Evolutionary conservation across 2,797 vertebrate species (phyloP).

Genomic region (Gorsachius magnificus): DNA sequence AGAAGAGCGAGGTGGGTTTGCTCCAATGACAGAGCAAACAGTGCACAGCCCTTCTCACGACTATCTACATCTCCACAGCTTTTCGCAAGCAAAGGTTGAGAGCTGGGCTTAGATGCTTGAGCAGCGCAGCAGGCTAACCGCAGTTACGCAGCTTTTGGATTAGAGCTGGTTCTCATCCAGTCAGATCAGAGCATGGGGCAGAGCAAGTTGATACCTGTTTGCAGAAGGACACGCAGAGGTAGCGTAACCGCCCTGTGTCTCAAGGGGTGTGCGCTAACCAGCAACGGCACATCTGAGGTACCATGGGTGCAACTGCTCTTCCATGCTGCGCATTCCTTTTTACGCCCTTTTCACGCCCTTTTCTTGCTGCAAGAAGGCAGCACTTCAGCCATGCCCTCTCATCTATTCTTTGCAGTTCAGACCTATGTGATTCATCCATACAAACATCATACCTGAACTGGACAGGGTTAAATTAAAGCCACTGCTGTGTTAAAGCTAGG

Average conservation of each 20-base stretch:
- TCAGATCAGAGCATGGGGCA: neutral
- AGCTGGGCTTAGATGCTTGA: neutral
- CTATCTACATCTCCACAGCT: neutral
- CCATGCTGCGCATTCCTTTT: neutral
- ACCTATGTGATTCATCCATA: neutral
- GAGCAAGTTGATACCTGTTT: neutral
- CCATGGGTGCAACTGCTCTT: neutral
- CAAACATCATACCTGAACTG: neutral
- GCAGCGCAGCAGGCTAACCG: neutral
- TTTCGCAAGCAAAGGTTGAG: neutral
- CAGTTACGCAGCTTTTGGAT: neutral
- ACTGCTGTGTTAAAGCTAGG: neutral
- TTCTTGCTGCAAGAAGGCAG: neutral
- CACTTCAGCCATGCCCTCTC: neutral
- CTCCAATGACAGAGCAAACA: neutral
- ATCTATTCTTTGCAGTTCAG: neutral
- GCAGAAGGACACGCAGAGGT: neutral
- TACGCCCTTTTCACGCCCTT: neutral
- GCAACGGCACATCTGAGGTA: neutral
- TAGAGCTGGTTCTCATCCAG: neutral
- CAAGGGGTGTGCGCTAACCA: neutral
- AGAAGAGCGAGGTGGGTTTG: neutral
- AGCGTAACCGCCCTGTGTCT: rapidly evolving
- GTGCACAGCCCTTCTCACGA: neutral
- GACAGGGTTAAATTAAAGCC: neutral